Percentiles rank a stretch among this genome's conserved stretches.
Conservation (phyloP, 2,797 vertebrate genomes). For the Pristis pectinata region DNA sequence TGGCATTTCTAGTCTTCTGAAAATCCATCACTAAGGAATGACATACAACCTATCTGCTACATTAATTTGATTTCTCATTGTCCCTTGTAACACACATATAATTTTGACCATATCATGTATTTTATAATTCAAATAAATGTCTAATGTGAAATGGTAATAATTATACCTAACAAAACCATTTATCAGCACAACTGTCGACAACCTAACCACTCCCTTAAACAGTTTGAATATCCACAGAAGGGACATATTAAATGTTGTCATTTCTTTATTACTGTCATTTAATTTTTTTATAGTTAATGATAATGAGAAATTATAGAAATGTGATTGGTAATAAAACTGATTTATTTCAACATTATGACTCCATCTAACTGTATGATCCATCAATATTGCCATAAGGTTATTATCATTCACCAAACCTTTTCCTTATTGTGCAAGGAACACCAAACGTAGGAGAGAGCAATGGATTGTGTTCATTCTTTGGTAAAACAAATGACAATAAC, state of each 20-base stretch:
- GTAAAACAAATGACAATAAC: neutral
- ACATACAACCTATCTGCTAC: neutral
- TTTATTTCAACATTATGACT: neutral
- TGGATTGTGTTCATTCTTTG: neutral
- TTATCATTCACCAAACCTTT: neutral
- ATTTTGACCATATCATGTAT: neutral
- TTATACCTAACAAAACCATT: constrained; percentile 19
- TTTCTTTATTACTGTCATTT: neutral
- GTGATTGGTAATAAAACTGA: neutral
- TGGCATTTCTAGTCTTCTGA: neutral
- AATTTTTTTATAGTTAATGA: neutral
- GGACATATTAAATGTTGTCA: neutral
- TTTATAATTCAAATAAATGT: neutral
- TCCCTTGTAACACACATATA: neutral
- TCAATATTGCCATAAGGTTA: neutral
- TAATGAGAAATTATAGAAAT: neutral
- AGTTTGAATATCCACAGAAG: neutral
- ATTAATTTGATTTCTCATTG: neutral
- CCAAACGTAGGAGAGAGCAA: neutral
- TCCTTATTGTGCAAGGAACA: neutral
- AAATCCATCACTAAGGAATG: neutral
- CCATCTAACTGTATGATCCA: neutral
- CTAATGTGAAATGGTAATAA: constrained; percentile 18
- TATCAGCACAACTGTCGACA: neutral
- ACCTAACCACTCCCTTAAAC: neutral